Conservation (phyloP, 2,888 invertebrate genomes). For the Eulithis testata region DNA sequence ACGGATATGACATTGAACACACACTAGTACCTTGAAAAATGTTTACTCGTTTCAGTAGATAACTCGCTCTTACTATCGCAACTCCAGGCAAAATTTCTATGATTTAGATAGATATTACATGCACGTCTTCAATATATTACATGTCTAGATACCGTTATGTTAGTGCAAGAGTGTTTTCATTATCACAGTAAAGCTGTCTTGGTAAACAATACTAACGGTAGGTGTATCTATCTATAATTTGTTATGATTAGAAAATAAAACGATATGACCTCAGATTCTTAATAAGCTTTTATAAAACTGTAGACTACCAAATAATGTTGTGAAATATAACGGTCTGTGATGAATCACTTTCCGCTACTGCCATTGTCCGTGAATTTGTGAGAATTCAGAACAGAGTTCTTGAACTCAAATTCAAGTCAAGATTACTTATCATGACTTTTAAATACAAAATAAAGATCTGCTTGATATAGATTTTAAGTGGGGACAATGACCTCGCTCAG, state of each 20-base stretch:
- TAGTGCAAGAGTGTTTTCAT: background rate
- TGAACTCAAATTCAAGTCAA: slow-evolving; percentile 23
- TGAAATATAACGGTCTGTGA: slow-evolving; percentile 42
- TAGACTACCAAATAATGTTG: slow-evolving; percentile 39
- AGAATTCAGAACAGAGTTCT: slow-evolving; percentile 32
- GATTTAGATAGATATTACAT: too few relatives aligned
- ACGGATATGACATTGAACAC: slow-evolving; percentile 25
- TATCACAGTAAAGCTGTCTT: background rate
- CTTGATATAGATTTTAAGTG: slow-evolving; percentile 5
- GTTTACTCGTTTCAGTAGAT: slow-evolving; percentile 18
- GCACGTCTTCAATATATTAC: too few relatives aligned
- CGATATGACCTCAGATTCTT: slow-evolving; percentile 20
- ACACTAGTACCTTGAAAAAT: slow-evolving; percentile 25
- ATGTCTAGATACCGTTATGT: too few relatives aligned
- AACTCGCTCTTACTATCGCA: slow-evolving; percentile 22
- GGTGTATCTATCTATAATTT: background rate
- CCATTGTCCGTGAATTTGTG: slow-evolving; percentile 36
- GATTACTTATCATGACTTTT: slow-evolving; percentile 7
- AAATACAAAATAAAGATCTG: background rate
- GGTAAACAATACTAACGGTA: background rate
- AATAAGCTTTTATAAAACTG: slow-evolving; percentile 30
- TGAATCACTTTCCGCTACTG: slow-evolving; percentile 43
- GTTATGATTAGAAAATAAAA: slow-evolving; percentile 6
- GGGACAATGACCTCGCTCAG: background rate
- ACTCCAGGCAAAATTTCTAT: slow-evolving; percentile 6